A percentile compares a stretch with the other conserved stretches of the same genome.
These are phyloP conservation scores for Spea bombifrons DNA, from an alignment of 2,113 vertebrate genomes.

Conservation along the genomic window DNA sequence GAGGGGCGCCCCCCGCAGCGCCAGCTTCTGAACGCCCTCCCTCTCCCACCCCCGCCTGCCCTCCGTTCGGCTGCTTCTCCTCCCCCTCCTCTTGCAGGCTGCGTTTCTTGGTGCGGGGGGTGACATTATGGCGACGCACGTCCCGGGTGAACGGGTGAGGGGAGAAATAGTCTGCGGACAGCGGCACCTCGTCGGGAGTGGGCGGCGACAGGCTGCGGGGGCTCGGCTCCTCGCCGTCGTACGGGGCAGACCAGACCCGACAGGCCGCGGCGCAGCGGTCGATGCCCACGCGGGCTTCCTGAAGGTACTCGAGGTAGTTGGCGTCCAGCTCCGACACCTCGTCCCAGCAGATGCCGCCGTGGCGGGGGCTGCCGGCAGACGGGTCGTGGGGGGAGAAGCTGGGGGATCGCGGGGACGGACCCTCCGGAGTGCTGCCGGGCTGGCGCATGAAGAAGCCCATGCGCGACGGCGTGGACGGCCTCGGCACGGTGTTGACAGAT, in stretches of 20 bases:
- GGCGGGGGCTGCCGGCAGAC: conserved; percentile 69
- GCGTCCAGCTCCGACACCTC: conserved; percentile 77
- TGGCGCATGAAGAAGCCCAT: conserved; percentile 88
- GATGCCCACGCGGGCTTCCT: conserved; percentile 76
- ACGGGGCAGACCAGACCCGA: conserved; percentile 88
- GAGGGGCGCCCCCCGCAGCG: neutral
- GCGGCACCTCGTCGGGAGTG: conserved; percentile 55
- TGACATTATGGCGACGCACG: conserved; percentile 59
- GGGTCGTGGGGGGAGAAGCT: conserved; percentile 51
- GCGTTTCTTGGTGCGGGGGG: conserved; percentile 87
- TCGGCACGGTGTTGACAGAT: conserved; percentile 60
- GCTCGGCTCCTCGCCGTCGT: conserved; percentile 84
- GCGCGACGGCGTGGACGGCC: conserved; percentile 86
- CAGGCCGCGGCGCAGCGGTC: conserved; percentile 84
- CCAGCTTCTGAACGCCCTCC: neutral
- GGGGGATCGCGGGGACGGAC: conserved; percentile 59
- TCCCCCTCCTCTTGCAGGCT: conserved; percentile 73
- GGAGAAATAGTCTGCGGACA: conserved; percentile 69
- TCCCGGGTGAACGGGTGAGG: neutral
- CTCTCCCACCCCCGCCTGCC: conserved; percentile 44
- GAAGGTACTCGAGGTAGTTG: conserved; percentile 91
- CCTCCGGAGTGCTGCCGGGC: conserved; percentile 65
- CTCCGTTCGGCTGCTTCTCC: neutral
- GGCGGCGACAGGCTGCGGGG: conserved; percentile 58
- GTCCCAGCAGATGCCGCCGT: conserved; percentile 62